These are phyloP conservation scores for Thalassoma bifasciatum DNA, from an alignment of 2,113 vertebrate species.

Conservation along the genomic window DNA sequence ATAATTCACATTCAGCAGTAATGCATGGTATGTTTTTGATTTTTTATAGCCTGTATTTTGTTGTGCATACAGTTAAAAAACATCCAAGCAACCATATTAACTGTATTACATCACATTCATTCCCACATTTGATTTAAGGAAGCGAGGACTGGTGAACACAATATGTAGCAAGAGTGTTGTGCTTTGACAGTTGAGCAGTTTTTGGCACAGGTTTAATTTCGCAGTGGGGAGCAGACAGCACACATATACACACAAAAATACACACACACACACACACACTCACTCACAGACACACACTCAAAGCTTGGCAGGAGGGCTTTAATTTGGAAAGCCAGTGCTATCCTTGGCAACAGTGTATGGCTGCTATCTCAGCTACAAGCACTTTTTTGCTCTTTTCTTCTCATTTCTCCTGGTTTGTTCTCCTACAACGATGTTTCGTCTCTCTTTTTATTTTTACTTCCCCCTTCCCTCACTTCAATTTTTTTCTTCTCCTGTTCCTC, in stretches of 20 bases:
- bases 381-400: conserved; percentile 18
- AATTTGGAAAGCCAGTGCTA: conserved; percentile 48
- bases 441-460: background rate
- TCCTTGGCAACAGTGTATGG: conserved; percentile 27
- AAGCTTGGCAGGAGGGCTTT: conserved; percentile 50
- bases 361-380: conserved; percentile 21
- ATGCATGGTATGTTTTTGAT: background rate
- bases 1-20: background rate
- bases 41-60: conserved; percentile 9
- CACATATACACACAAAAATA: conserved; percentile 23
- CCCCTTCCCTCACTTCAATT: too few relatives aligned
- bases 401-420: conserved; percentile 2
- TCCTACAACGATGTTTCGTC: background rate
- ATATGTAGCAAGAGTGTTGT: conserved; percentile 38
- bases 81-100: background rate
- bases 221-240: conserved; percentile 17
- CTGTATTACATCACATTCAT: background rate
- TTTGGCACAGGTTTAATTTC: conserved; percentile 29
- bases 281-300: conserved; percentile 8
- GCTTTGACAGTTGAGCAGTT: conserved; percentile 32
- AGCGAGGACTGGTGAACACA: conserved; percentile 18
- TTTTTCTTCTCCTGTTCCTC: too few relatives aligned
- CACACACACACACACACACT: conserved; percentile 17
- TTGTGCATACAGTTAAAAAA: conserved; percentile 16
- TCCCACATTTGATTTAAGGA: conserved; percentile 15